Percentiles rank a stretch among this genome's conserved stretches.
Conservation (phyloP, 2,888 invertebrate species). For the Heliconius hortense region DNA sequence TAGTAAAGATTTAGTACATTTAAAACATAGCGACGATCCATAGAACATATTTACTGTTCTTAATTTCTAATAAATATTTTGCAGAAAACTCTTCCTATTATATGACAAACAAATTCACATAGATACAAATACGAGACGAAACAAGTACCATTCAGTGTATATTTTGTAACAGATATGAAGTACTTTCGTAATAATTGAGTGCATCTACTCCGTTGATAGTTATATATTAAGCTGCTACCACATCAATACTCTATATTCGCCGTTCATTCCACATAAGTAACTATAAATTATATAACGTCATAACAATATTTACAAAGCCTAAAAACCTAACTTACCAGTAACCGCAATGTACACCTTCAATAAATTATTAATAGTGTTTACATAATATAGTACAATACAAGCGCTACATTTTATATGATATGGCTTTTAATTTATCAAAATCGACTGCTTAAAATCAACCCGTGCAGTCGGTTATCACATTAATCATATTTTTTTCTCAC, state of each 20-base stretch:
- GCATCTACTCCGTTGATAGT: constrained; percentile 70
- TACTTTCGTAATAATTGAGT: constrained; percentile 60
- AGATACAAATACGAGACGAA: constrained; percentile 72
- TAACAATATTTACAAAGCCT: constrained; percentile 83
- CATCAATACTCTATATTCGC: constrained; percentile 67
- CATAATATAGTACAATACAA: constrained; percentile 77
- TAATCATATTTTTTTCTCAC: constrained; percentile 14
- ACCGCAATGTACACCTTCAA: constrained; percentile 80
- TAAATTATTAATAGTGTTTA: constrained; percentile 79
- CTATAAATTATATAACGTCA: constrained; percentile 82
- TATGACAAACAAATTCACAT: constrained; percentile 59
- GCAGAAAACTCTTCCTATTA: constrained; percentile 41
- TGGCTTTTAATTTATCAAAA: constrained; percentile 73
- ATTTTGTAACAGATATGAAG: constrained; percentile 66
- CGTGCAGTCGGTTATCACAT: constrained; percentile 67
- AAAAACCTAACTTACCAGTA: constrained; percentile 77
- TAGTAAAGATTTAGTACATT: constrained; percentile 40
- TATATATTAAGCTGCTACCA: constrained; percentile 67
- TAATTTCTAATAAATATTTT: constrained; percentile 43
- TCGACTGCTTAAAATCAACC: constrained; percentile 67
- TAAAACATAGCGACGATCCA: constrained; percentile 43
- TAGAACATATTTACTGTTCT: constrained; percentile 36
- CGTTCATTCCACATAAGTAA: constrained; percentile 69
- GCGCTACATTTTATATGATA: constrained; percentile 78
- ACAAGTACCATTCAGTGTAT: constrained; percentile 72